phyloP scores from a whole-genome alignment of 2,888 invertebrate species.

The Cerastis rubricosa region DNA sequence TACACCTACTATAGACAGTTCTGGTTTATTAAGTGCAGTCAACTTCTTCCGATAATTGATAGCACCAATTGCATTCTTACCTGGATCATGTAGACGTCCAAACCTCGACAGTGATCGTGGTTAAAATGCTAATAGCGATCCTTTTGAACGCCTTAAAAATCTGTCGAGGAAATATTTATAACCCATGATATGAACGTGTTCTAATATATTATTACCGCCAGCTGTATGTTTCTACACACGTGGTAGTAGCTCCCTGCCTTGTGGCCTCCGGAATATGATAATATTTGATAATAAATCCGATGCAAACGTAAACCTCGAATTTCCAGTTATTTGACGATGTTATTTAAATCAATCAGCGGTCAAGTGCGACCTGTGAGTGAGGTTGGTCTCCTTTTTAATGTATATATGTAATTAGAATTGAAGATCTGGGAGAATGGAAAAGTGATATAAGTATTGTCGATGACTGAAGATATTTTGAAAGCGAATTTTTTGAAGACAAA shows the following conservation, averaged over 20 bases:
- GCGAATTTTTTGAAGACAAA: not conserved
- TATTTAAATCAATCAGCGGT: constrained; percentile 71
- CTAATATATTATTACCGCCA: constrained; percentile 46
- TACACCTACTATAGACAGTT: not conserved
- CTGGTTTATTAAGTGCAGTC: not conserved
- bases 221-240: constrained; percentile 54
- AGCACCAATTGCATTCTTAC: not conserved
- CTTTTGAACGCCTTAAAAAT: constrained; percentile 24
- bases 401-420: constrained; percentile 42
- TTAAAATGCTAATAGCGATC: constrained; percentile 20
- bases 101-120: constrained; percentile 25
- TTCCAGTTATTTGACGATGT: constrained; percentile 76
- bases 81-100: not conserved
- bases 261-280: constrained; percentile 81
- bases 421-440: constrained; percentile 4
- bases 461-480: not conserved
- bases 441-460: not conserved
- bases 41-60: not conserved
- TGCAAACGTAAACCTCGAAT: constrained; percentile 72
- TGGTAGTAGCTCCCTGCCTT: constrained; percentile 59
- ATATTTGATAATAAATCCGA: constrained; percentile 79
- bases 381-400: constrained; percentile 32
- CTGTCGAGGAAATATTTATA: constrained; percentile 44
- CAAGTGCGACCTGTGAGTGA: constrained; percentile 51
- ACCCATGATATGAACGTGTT: constrained; percentile 38